Conservation (phyloP, 2,797 vertebrate genomes). For the Pipistrellus nathusii region DNA sequence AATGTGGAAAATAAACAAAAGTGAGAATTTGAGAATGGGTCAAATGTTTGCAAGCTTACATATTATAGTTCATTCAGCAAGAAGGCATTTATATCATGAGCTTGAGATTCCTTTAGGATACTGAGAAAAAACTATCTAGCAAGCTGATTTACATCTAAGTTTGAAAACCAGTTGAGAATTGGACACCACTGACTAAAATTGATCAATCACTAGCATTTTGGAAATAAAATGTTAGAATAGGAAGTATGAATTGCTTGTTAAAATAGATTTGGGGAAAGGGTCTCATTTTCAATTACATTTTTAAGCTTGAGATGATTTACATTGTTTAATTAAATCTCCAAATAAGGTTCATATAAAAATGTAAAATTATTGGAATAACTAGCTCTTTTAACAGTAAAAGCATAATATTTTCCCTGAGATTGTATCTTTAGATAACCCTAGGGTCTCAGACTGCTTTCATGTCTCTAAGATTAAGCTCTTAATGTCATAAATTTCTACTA, state of each 20-base stretch:
- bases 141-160: neutral
- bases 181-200: neutral
- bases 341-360: constrained; percentile 29
- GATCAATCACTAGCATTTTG: neutral
- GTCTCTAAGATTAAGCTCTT: constrained; percentile 66
- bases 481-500: constrained; percentile 59
- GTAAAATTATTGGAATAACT: constrained; percentile 24
- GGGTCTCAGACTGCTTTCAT: constrained; percentile 48
- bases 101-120: neutral
- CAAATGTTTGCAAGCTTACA: neutral
- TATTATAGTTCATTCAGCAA: neutral
- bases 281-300: constrained; percentile 31
- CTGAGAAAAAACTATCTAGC: neutral
- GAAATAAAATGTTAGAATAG: neutral
- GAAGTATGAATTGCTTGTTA: neutral
- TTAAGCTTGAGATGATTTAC: constrained; percentile 15
- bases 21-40: neutral
- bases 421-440: constrained; percentile 45
- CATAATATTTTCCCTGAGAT: constrained; percentile 50
- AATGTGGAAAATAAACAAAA: neutral
- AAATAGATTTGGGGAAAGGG: neutral
- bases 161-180: constrained; percentile 21
- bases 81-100: neutral
- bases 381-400: constrained; percentile 12
- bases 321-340: neutral